Evolutionary conservation across 2,888 invertebrate genomes (phyloP), one percentile per base, ranked within the genome.

Genomic region (Eudasyphora cyanicolor): DNA sequence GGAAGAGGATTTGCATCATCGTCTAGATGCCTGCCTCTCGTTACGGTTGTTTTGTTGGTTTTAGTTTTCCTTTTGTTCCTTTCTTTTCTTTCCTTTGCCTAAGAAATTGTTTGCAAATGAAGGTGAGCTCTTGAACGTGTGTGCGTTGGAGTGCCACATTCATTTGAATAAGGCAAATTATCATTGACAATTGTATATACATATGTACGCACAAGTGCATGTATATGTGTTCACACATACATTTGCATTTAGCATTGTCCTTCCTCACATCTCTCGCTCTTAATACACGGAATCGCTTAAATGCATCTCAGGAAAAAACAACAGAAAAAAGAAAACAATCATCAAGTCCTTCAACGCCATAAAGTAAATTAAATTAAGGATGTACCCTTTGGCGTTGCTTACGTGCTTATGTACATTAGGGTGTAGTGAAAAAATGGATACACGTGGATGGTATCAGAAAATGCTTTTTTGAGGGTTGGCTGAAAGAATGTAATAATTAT

Each of bases 1-100:
- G 24, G 29, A 69, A 17, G 32, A 29, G 42, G 62, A 74, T 82
- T 67, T 67, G 42, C 42, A 19, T 64, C 64, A 35, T 64, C 2
- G n/a, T n/a, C n/a, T n/a, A n/a, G n/a, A n/a, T n/a, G 21, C 42
- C 5, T 38, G 38, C 67, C 67, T 42, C n/a, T n/a, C n/a, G n/a
- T n/a, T 21, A 4, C 21, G 14, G 42, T 67, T 67, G 35, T 32
- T n/a, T 12, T 35, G 35, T 19, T 54, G 38, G 17, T 14, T 24
- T 42, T 42, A 14, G 19, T 12, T 64, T 17, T 38, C n/a, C n/a
- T 62, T 5, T 24, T 62, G 6, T 35, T 64, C 42, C 14, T 24
- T 14, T 67, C 8, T 27, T 60, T 45, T 21, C 17, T n/a, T 6
- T 29, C 42, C 35, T 42, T 38, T 14, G 38, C 3, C 24, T 24